phyloP scores from a whole-genome alignment of 2,888 invertebrate genomes.

The Fragum whitleyi region DNA sequence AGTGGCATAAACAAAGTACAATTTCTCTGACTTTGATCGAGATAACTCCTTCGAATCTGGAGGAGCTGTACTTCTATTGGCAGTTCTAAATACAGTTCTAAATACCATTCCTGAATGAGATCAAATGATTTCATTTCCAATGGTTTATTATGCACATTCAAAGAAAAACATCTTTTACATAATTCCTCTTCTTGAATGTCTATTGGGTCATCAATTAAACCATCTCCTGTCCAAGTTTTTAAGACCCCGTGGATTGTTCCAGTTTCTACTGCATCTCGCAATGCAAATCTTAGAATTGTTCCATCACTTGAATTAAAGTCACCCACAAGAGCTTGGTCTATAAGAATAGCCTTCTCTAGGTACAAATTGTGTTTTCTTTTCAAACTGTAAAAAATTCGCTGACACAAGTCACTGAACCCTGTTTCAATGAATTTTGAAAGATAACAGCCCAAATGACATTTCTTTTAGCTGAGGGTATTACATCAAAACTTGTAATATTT shows the following conservation, averaged over 20 bases:
- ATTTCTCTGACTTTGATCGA: constrained; percentile 21
- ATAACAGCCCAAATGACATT: constrained; percentile 36
- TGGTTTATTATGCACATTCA: background rate
- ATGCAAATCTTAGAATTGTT: constrained; percentile 15
- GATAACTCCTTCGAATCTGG: background rate
- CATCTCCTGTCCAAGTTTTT: background rate
- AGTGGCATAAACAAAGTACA: constrained; percentile 41
- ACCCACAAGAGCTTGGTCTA: background rate
- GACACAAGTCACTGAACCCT: constrained; percentile 23
- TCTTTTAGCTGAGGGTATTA: constrained; percentile 20
- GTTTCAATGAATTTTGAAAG: constrained; percentile 10
- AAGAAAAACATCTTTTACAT: constrained; percentile 6
- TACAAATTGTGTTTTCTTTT: constrained; percentile 30
- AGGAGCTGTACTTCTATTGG: constrained; percentile 41
- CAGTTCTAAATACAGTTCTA: too few species aligned
- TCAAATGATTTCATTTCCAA: constrained; percentile 22
- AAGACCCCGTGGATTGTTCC: background rate
- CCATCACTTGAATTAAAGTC: constrained; percentile 21
- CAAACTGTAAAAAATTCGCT: constrained; percentile 25
- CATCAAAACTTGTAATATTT: constrained; percentile 32
- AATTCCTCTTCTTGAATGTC: background rate
- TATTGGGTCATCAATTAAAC: constrained; percentile 29
- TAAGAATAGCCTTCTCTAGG: constrained; percentile 9
- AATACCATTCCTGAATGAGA: constrained; percentile 36
- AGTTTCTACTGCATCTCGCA: constrained; percentile 33